Conservation (phyloP, 2,797 vertebrate genomes). For the Melanotaenia trifasciata region DNA sequence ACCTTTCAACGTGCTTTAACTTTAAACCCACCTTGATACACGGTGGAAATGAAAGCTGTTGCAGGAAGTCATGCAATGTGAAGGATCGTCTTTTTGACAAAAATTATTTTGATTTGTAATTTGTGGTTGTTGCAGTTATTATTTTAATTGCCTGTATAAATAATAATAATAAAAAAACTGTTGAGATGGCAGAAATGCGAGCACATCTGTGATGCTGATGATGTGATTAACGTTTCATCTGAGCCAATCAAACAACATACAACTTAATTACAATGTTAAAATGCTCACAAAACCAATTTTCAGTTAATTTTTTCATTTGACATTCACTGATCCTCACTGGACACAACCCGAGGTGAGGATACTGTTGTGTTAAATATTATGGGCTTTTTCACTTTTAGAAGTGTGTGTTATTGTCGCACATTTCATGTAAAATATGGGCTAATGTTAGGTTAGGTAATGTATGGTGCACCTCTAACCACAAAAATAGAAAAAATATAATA, state of each 20-base stretch:
- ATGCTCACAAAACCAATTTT: too few relatives aligned
- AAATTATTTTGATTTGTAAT: not conserved
- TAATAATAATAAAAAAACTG: too few relatives aligned
- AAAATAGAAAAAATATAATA: not conserved
- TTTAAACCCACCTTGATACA: conserved; percentile 21
- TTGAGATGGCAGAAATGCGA: not conserved
- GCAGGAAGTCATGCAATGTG: not conserved
- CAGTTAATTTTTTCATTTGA: too few relatives aligned
- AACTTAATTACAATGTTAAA: not conserved
- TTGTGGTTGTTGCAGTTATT: not conserved
- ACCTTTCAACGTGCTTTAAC: conserved; percentile 33
- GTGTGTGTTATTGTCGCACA: too few relatives aligned
- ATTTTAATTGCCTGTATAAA: not conserved
- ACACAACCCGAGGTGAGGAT: too few relatives aligned
- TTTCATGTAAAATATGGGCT: too few relatives aligned
- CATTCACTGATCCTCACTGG: too few relatives aligned
- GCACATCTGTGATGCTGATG: not conserved
- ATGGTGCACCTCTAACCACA: too few relatives aligned
- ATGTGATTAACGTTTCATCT: not conserved
- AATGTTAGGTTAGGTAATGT: too few relatives aligned
- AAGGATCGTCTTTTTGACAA: not conserved
- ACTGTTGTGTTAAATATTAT: too few relatives aligned
- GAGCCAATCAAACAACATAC: not conserved
- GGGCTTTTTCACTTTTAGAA: not conserved
- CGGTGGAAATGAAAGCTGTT: not conserved